Conservation (phyloP, 2,113 vertebrate species). For the Nasalis larvatus region DNA sequence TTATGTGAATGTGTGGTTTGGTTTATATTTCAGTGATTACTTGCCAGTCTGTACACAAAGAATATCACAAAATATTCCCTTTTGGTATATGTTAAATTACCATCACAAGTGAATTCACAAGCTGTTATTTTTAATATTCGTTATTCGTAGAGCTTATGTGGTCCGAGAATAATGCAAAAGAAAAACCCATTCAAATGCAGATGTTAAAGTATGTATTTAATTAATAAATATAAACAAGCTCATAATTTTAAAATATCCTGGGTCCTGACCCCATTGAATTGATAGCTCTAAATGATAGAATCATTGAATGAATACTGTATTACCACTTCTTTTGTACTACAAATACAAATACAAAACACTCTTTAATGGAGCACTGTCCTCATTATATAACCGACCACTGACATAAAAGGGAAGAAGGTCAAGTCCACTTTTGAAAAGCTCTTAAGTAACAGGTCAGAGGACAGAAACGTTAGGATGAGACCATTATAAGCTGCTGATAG, state of each 20-base stretch:
- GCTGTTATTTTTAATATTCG: slow-evolving; percentile 42
- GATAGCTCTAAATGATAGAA: not conserved
- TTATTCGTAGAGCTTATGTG: slow-evolving; percentile 5
- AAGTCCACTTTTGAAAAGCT: slow-evolving; percentile 19
- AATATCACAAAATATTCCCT: slow-evolving; percentile 40
- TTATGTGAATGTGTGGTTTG: slow-evolving; percentile 9
- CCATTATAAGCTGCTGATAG: not conserved
- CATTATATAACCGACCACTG: not conserved
- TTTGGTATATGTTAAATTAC: slow-evolving; percentile 3
- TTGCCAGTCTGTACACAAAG: slow-evolving; percentile 16
- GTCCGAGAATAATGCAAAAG: not conserved
- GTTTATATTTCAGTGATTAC: slow-evolving; percentile 39
- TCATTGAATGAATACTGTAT: not conserved
- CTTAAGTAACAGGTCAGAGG: not conserved
- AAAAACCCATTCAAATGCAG: not conserved
- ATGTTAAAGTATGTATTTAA: not conserved
- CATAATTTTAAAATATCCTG: not conserved
- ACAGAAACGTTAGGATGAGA: slow-evolving; percentile 9
- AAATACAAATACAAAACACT: not conserved
- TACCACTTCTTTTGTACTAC: not conserved
- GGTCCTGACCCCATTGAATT: not conserved
- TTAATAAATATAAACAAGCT: slow-evolving; percentile 25
- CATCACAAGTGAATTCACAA: not conserved
- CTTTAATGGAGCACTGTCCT: not conserved
- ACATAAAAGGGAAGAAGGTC: slow-evolving; percentile 16